Evolutionary conservation across 1,140 invertebrate genomes (phyloP).

Genomic region (Hylaeus anthracinus): DNA sequence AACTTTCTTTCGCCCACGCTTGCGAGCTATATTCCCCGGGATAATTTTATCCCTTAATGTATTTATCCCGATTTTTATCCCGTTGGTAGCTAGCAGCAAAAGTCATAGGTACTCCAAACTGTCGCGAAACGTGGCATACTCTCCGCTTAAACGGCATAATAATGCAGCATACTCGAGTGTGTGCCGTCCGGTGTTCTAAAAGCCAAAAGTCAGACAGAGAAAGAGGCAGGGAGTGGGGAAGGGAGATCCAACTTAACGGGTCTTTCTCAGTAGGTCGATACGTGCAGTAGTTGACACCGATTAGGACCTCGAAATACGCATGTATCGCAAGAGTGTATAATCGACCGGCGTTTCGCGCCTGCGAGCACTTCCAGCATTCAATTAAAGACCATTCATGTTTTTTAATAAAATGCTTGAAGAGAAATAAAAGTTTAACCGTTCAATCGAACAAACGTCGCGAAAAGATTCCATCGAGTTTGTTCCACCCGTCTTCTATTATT

Average conservation of each 20-base stretch:
- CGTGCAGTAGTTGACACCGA: constrained; percentile 80
- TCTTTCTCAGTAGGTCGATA: constrained; percentile 78
- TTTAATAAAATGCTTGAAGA: no score
- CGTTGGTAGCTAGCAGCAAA: neutral
- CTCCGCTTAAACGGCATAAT: neutral
- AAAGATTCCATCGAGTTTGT: no score
- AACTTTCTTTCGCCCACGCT: no score
- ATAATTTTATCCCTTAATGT: no score
- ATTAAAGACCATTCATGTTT: no score
- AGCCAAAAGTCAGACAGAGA: constrained; percentile 49
- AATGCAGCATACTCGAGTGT: neutral
- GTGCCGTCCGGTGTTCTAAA: constrained; percentile 28
- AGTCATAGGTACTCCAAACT: neutral
- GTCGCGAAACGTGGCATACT: neutral
- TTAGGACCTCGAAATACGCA: constrained; percentile 76
- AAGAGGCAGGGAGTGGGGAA: constrained; percentile 50
- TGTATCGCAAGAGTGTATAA: constrained; percentile 35
- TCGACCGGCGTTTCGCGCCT: neutral
- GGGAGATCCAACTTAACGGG: constrained; percentile 73
- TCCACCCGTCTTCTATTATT: no score
- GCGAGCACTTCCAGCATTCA: neutral
- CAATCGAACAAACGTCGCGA: no score
- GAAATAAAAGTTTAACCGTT: no score
- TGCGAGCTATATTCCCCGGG: no score
- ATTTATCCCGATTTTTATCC: no score